Evolutionary conservation across 30 jellyfish, hydroid and myxozoan genomes (phyloP), one percentile per base, ranked within the genome.

Genomic region (Cassiopea xamachana): DNA sequence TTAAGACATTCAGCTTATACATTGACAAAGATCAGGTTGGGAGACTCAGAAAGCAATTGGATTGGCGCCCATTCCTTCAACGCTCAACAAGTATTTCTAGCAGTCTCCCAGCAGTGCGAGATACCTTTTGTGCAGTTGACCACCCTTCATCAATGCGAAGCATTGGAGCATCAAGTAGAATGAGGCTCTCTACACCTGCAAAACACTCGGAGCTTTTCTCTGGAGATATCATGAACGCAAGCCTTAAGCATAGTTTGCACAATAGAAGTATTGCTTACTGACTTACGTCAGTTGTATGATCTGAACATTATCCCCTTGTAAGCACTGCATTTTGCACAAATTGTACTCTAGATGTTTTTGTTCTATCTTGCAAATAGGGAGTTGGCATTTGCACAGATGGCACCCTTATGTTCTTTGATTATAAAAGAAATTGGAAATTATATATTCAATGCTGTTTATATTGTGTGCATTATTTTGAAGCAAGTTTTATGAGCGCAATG

Each of bases 21-120:
- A 87, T 87, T 45, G 94, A 87, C 89, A 87, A 87, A 87, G 94
- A 87, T 17, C 94, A 87, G 60, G 94, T 87, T 46, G 94, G 94
- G 18, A 48, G 94, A 39, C 79, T 87, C 67, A 46, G 94, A 60
- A 87, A 87, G 85, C 94, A 87, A 81, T 46, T 87, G 67, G 94
- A 87, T 51, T 87, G 94, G 94, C 89, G 94, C 58, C 94, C 94
- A 43, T 87, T 87, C 73, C 47, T 87, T 27, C 89, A 87, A 45
- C 89, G 94, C 48, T 76, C 89, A n/a, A 14, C 89, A n/a, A 76
- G 89, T 86, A 87, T 87, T 79, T 77, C 89, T 7, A 87, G 58
- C 75, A 70, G 77, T 55, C 85, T 87, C 1, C 94, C 94, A 51
- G 89, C 85, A 55, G 81, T 87, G 44, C 94, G 94, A 2, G 94